Conservation (phyloP, 2,113 vertebrate species). For the Sinocyclocheilus anshuiensis region DNA sequence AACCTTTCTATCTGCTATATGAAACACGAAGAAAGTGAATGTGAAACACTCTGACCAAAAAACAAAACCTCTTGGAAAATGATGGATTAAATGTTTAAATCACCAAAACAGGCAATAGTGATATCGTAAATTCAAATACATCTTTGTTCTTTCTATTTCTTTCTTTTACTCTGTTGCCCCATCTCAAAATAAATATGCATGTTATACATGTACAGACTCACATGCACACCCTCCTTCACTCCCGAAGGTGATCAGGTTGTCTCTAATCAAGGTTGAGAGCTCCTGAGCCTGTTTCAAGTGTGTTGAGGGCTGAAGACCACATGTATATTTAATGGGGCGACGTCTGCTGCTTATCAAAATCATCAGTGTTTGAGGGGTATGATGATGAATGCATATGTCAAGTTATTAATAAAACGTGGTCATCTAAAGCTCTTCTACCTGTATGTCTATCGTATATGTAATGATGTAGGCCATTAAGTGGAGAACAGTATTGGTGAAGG, state of each 20-base stretch:
- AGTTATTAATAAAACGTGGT: no score
- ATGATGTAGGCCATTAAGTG: no score
- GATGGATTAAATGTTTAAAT: not conserved
- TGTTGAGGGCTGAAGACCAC: not conserved
- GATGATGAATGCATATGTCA: no score
- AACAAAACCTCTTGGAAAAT: no score
- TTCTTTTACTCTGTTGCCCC: not conserved
- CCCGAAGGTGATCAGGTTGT: conserved; percentile 5
- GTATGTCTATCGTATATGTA: no score
- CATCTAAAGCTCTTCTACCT: no score
- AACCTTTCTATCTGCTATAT: not conserved
- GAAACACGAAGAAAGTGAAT: not conserved
- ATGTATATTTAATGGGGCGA: not conserved
- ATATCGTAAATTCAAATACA: not conserved
- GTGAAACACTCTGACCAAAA: not conserved
- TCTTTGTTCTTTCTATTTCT: not conserved
- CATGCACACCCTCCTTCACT: conserved; percentile 2
- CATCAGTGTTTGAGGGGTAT: no score
- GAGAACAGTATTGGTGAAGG: no score
- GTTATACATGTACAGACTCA: not conserved
- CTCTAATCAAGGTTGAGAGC: conserved; percentile 20
- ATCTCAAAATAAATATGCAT: not conserved
- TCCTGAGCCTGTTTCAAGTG: not conserved
- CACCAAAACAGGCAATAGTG: not conserved
- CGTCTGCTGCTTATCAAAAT: not conserved